A percentile compares a stretch with the other conserved stretches of the same genome.
These are phyloP conservation scores for Dicranocentrus wangi DNA, from an alignment of 2,888 invertebrate species.

Conservation along the genomic window DNA sequence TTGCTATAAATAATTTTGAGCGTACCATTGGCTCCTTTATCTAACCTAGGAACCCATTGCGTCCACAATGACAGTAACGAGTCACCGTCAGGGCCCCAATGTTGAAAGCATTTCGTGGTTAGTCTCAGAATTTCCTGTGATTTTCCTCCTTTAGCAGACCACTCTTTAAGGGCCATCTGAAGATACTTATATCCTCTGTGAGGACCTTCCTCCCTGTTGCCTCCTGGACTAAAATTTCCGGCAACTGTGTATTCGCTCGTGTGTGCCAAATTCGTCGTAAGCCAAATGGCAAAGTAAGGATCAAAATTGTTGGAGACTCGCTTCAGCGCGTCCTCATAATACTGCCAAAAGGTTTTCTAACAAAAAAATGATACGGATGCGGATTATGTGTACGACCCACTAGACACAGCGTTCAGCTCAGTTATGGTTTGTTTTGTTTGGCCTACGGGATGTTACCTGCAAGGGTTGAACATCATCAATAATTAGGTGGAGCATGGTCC, in stretches of 20 bases:
- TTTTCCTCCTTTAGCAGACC: slow-evolving; percentile 59
- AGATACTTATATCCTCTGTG: slow-evolving; percentile 44
- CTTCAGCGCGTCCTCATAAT: slow-evolving; percentile 23
- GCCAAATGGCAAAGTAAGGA: slow-evolving; percentile 66
- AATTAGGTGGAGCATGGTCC: slow-evolving; percentile 77
- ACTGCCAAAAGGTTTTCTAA: slow-evolving; percentile 42
- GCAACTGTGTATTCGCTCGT: slow-evolving; percentile 55
- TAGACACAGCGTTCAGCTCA: no score
- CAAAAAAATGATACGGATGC: slow-evolving; percentile 2
- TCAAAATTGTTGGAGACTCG: slow-evolving; percentile 16
- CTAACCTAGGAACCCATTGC: slow-evolving; percentile 65
- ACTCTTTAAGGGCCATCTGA: slow-evolving; percentile 59
- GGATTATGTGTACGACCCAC: no score
- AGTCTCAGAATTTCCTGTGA: slow-evolving; percentile 55
- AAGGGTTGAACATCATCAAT: slow-evolving; percentile 74
- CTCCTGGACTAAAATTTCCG: slow-evolving; percentile 43
- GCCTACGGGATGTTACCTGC: no score
- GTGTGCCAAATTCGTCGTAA: slow-evolving; percentile 61
- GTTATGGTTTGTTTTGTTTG: no score
- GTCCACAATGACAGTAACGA: slow-evolving; percentile 59
- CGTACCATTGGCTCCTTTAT: slow-evolving; percentile 66
- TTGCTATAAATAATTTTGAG: no score
- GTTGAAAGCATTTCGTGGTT: slow-evolving; percentile 42
- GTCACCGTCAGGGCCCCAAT: slow-evolving; percentile 69
- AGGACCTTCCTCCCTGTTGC: not conserved